Percentiles rank a stretch among this genome's conserved stretches.
These are phyloP conservation scores for Drosophila novamexicana DNA, from an alignment of 1,140 invertebrate species.

Conservation along the genomic window DNA sequence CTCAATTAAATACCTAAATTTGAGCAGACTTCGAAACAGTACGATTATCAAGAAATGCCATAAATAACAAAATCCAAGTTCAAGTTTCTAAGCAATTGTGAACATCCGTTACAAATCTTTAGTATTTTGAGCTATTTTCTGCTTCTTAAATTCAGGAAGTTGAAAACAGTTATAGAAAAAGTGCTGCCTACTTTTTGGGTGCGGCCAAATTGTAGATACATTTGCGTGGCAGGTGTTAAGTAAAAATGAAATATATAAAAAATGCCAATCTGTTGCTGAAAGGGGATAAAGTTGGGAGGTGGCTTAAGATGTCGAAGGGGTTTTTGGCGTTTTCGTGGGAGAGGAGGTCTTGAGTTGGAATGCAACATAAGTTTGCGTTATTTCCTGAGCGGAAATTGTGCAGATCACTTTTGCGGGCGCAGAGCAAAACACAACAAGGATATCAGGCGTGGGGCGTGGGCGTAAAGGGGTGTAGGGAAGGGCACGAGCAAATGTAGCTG, in stretches of 20 bases:
- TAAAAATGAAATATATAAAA: not conserved
- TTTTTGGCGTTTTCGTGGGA: no score
- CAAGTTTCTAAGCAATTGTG: no score
- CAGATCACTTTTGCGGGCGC: constrained; percentile 40
- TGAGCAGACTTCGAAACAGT: no score
- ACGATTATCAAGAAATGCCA: no score
- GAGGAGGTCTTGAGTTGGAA: not conserved
- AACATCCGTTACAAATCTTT: no score
- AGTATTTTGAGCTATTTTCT: no score
- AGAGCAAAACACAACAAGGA: not conserved
- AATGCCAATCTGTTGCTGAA: not conserved
- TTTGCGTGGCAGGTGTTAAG: constrained; percentile 17
- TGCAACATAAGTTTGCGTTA: constrained; percentile 36
- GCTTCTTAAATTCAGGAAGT: not conserved
- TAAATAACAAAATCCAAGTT: no score
- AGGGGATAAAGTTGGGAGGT: not conserved
- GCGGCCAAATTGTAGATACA: not conserved
- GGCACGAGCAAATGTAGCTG: constrained; percentile 5
- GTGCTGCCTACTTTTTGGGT: constrained; percentile 4
- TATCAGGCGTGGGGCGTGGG: no score
- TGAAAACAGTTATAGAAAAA: not conserved
- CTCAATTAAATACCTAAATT: no score
- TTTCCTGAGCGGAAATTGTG: constrained; percentile 51
- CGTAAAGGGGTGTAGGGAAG: no score
- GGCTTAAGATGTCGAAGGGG: not conserved